Evolutionary conservation across 2,888 invertebrate species (phyloP).

Genomic region (Poecilobothrus nobilitatus): DNA sequence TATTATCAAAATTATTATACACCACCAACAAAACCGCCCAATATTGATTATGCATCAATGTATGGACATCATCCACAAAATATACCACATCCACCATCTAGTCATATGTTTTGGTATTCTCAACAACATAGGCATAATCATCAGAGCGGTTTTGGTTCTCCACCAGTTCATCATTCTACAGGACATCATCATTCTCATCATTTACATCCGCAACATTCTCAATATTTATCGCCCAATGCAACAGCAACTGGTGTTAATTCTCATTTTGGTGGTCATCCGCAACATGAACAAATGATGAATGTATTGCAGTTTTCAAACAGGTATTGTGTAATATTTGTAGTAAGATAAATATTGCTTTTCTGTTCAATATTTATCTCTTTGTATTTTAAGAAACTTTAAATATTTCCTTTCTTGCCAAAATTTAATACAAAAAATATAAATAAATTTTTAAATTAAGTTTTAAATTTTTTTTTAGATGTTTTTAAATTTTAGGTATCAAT

Average conservation of each 20-base stretch:
- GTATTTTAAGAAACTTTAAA: too few relatives aligned
- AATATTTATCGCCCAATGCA: conserved; percentile 28
- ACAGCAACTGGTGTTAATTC: conserved; percentile 31
- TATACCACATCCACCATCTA: not conserved
- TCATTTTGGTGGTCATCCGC: conserved; percentile 7
- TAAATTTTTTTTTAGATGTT: too few relatives aligned
- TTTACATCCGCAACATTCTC: not conserved
- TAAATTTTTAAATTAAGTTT: too few relatives aligned
- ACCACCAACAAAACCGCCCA: conserved; percentile 17
- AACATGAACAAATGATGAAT: conserved; percentile 38
- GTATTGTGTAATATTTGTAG: conserved; percentile 25
- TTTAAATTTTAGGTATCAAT: too few relatives aligned
- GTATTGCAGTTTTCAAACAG: conserved; percentile 42
- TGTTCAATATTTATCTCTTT: not conserved
- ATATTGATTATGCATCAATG: conserved; percentile 11
- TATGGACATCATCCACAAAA: not conserved
- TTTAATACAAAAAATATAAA: too few relatives aligned
- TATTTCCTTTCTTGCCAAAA: too few relatives aligned
- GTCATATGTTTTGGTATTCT: conserved; percentile 7
- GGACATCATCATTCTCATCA: not conserved
- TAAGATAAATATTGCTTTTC: not conserved
- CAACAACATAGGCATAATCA: not conserved
- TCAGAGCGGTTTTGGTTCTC: not conserved
- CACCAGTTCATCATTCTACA: not conserved
- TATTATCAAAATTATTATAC: conserved; percentile 31